Base-by-base conservation (phyloP, 2,888 invertebrate genomes). In the Entomobrya multifasciata region DNA sequence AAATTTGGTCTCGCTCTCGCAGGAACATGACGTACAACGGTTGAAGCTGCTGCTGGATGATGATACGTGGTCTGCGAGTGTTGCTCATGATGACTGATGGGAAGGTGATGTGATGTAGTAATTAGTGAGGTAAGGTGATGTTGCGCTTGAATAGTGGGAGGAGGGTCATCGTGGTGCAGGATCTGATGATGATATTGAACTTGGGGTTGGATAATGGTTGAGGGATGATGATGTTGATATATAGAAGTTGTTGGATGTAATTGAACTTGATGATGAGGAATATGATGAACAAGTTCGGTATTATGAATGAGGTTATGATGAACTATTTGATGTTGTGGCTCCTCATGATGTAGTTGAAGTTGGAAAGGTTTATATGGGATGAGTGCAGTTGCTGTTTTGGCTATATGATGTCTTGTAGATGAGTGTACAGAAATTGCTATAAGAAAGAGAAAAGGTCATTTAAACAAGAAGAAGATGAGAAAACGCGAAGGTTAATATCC, bases 331-430 rank as follows among this genome's bases (percentile, higher is more conserved):
- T 72, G 79, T 6, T 11, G 60, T 8, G 41, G 70, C 17, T 70
- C 47, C 17, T 65, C 52, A 25, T 70, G 79, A 41, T 79, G 79
- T 47, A 49, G 77, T 55, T 83, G 74, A 49, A 84, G 25, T 76
- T 74, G 86, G 72, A 77, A 87, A 77, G 86, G 86, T 67, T 44
- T 81, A 60, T 87, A 87, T 11, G 86, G 86, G 76, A 87, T 77
- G 30, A 87, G 36, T 30, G 86, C 86, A 55, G 86, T 80, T 13
- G 76, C 60, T 8, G 74, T 74, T 20, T 74, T 86, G 52, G 86
- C 49, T 44, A 82, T 77, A 36, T 87, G 86, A 60, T 86, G 86
- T 41, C 52, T 57, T 47, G 77, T 52, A 67, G 80, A 49, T 36
- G 65, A 65, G 20, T 27, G 65, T 13, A 67, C 52, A 22, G 80